phyloP scores from a whole-genome alignment of 2,888 invertebrate genomes.

The Margaritifera margaritifera region DNA sequence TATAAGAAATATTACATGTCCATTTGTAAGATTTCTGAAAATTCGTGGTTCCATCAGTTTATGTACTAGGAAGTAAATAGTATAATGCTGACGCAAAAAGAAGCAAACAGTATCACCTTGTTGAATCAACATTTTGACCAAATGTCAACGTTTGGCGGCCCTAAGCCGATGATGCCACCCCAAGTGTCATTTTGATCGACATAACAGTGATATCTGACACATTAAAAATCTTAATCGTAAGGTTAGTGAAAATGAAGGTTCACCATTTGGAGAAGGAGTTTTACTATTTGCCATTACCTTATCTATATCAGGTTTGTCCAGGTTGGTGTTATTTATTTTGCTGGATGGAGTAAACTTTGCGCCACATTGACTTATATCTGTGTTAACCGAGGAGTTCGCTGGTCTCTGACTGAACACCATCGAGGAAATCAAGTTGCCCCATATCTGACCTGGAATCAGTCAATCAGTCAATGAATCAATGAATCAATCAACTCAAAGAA shows the following conservation, averaged over 20 bases:
- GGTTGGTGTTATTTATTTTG: conserved; percentile 76
- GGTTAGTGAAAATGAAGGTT: background rate
- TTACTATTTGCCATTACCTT: conserved; percentile 40
- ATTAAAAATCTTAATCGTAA: background rate
- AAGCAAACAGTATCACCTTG: too few relatives aligned
- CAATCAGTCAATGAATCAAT: too few relatives aligned
- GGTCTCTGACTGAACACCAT: conserved; percentile 42
- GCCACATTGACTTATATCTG: conserved; percentile 60
- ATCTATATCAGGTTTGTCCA: conserved; percentile 86
- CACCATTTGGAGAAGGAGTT: background rate
- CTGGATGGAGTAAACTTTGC: conserved; percentile 65
- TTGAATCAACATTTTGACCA: too few relatives aligned
- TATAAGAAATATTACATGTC: too few relatives aligned
- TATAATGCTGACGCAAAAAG: too few relatives aligned
- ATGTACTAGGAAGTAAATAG: too few relatives aligned
- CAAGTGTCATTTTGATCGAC: too few relatives aligned
- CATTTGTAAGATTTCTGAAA: too few relatives aligned
- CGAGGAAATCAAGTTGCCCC: conserved; percentile 85
- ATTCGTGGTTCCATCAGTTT: too few relatives aligned
- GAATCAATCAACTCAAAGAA: too few relatives aligned
- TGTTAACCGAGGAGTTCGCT: conserved; percentile 8
- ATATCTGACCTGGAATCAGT: conserved; percentile 79
- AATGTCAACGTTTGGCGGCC: too few relatives aligned
- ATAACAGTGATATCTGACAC: background rate
- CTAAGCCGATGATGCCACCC: too few relatives aligned